These are phyloP conservation scores for Grantiella picta DNA, from an alignment of 2,113 vertebrate species.

Conservation along the genomic window DNA sequence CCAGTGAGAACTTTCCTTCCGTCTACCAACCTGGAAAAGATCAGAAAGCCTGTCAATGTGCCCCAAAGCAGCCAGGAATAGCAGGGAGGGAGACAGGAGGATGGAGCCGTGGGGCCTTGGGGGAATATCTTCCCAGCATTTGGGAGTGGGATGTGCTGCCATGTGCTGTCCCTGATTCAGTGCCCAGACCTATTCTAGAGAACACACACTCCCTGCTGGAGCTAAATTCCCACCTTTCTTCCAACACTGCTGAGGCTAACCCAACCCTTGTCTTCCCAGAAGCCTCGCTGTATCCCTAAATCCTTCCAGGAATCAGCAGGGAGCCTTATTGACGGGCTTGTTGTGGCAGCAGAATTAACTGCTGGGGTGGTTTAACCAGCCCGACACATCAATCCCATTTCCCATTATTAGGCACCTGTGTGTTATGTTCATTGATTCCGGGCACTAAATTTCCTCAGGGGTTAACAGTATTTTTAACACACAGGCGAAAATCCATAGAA, in stretches of 20 bases:
- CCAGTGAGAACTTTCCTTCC: not conserved
- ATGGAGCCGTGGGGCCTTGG: not conserved
- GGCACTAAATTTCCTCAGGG: slow-evolving; percentile 56
- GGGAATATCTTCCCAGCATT: not conserved
- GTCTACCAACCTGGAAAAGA: not conserved
- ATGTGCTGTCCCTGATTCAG: not conserved
- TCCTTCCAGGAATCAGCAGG: slow-evolving; percentile 39
- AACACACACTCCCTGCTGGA: not conserved
- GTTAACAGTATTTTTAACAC: slow-evolving; percentile 55
- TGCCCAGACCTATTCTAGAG: not conserved
- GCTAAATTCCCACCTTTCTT: not conserved
- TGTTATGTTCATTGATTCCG: slow-evolving; percentile 59
- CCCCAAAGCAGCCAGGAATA: not conserved
- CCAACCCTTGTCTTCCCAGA: not conserved
- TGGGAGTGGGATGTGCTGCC: not conserved
- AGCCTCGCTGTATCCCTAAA: not conserved
- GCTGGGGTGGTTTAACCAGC: slow-evolving; percentile 50
- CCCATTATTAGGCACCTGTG: slow-evolving; percentile 58
- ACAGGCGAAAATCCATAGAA: slow-evolving; percentile 64
- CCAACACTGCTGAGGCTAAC: not conserved
- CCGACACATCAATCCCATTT: slow-evolving; percentile 49
- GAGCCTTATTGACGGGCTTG: slow-evolving; percentile 53
- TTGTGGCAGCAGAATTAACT: slow-evolving; percentile 64
- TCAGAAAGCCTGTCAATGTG: not conserved
- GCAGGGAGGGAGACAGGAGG: not conserved